Conservation (phyloP, 2,113 vertebrate genomes). For the Numenius arquata region DNA sequence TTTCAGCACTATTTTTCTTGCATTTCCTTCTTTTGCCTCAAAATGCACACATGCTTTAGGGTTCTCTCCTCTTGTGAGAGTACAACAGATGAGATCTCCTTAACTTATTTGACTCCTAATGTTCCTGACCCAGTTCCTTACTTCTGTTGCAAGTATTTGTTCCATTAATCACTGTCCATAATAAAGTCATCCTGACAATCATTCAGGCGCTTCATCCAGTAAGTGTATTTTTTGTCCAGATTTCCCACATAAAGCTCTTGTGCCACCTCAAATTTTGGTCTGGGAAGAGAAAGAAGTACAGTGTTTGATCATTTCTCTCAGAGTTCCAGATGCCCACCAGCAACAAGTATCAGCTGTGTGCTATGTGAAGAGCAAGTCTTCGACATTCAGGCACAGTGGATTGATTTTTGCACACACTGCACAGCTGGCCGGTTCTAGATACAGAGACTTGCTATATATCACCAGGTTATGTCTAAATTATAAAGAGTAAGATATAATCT, state of each 20-base stretch:
- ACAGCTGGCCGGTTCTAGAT: neutral
- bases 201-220: neutral
- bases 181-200: neutral
- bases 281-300: neutral
- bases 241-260: neutral
- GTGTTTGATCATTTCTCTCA: neutral
- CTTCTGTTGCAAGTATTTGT: neutral
- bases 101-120: neutral
- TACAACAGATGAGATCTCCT: neutral
- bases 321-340: neutral
- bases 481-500: neutral
- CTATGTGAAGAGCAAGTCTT: neutral
- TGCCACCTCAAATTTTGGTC: neutral
- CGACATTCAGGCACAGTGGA: neutral
- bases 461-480: neutral
- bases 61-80: neutral
- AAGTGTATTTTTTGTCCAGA: neutral
- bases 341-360: neutral
- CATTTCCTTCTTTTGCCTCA: neutral
- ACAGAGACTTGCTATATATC: neutral
- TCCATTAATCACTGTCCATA: neutral
- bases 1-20: neutral
- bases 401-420: neutral
- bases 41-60: neutral
- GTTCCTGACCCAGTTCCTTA: neutral